Conservation (phyloP, 2,888 invertebrate genomes). For the Drosophila kambysellisi region DNA sequence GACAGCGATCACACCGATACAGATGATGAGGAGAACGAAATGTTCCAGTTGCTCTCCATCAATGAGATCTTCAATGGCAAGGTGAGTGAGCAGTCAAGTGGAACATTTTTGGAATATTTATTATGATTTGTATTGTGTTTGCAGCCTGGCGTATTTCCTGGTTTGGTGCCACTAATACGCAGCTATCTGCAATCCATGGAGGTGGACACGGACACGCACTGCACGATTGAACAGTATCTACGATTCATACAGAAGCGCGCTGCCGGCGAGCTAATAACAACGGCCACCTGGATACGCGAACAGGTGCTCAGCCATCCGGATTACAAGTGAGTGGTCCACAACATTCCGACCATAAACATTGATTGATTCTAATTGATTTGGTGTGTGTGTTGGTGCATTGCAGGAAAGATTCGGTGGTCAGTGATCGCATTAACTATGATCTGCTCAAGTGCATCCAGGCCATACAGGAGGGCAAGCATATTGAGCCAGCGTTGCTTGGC, state of each 20-base stretch:
- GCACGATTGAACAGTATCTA: constrained; percentile 98
- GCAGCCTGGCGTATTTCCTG: constrained; percentile 93
- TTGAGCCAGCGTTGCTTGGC: constrained; percentile 92
- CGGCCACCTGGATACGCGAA: constrained; percentile 97
- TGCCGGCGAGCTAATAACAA: constrained; percentile 95
- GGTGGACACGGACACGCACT: constrained; percentile 98
- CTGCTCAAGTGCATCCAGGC: constrained; percentile 91
- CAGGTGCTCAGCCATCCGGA: constrained; percentile 95
- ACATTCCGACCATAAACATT: background rate
- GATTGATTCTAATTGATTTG: constrained; percentile 48
- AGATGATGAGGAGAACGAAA: constrained; percentile 84
- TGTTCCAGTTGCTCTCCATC: constrained; percentile 93
- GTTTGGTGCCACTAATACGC: constrained; percentile 96
- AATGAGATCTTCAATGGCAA: constrained; percentile 98
- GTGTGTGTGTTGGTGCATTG: constrained; percentile 28
- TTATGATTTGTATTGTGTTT: background rate
- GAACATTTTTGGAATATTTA: background rate
- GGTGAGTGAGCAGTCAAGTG: constrained; percentile 50
- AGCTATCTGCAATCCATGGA: constrained; percentile 98
- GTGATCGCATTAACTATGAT: constrained; percentile 96
- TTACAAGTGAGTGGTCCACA: constrained; percentile 90
- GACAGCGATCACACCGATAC: constrained; percentile 75
- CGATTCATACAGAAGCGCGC: constrained; percentile 95
- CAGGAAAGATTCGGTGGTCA: constrained; percentile 95
- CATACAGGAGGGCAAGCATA: constrained; percentile 89